phyloP scores from a whole-genome alignment of 2,113 vertebrate species.

The Columba janthina region DNA sequence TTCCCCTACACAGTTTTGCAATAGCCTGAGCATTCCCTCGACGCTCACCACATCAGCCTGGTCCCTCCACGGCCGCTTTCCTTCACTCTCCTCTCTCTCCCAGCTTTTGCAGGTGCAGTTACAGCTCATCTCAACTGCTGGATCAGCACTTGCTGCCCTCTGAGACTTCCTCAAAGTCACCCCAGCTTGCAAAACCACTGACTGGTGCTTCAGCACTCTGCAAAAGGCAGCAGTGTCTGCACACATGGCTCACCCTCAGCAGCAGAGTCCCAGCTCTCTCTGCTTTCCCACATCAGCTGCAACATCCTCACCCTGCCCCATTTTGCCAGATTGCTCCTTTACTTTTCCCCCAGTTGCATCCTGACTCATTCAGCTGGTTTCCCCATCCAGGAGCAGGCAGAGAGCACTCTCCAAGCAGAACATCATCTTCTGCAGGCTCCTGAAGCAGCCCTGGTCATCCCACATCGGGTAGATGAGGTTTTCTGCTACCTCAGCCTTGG shows the following conservation, averaged over 20 bases:
- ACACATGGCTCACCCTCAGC: neutral
- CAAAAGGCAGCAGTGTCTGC: neutral
- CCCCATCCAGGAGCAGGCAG: neutral
- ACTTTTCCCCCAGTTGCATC: neutral
- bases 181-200: neutral
- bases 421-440: neutral
- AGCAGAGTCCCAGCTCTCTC: neutral
- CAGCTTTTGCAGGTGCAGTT: neutral
- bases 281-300: neutral
- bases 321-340: neutral
- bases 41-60: neutral
- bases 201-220: neutral
- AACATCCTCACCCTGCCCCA: neutral
- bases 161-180: slow-evolving; percentile 44
- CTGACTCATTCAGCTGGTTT: neutral
- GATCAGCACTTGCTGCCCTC: slow-evolving; percentile 40
- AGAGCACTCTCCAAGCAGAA: neutral
- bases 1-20: neutral
- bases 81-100: neutral
- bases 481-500: neutral
- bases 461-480: neutral
- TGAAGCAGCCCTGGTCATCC: neutral
- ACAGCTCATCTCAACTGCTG: neutral
- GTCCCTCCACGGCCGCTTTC: neutral
- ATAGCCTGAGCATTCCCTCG: accelerated